Evolutionary conservation across 1,140 invertebrate species (phyloP), one percentile per base, ranked within the genome.

Genomic region (Philotrypesis tridentata): DNA sequence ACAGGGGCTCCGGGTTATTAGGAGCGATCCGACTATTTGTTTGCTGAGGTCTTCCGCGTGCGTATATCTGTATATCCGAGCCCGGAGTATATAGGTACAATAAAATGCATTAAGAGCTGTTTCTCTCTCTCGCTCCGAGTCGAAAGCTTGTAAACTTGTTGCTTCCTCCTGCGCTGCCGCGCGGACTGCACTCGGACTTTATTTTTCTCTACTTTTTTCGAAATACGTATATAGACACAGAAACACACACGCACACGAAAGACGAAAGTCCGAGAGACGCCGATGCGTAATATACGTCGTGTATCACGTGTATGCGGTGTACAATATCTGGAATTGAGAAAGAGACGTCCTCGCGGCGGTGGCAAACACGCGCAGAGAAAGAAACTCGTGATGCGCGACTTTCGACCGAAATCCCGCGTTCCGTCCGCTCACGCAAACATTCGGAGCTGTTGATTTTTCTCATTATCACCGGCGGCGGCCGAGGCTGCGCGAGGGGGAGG

Each of bases 371-470:
- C n/a, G n/a, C n/a, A n/a, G n/a, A n/a, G n/a, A n/a, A 33, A 61
- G 55, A 27, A 68, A 37, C 61, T 67, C 70, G 71, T 77, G 55
- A 73, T 65, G 31, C 71, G 55, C 70, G 72, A 75, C 63, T 81
- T 75, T 3, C 76, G 11, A 31, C 33, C 21, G n/a, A 61, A 61
- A 73, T 61, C 23, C 63, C 27, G 23, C 29, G 23, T 37, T 11
- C 27, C 71, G 73, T 31, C 23, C 73, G n/a, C n/a, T n/a, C n/a
- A n/a, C n/a, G n/a, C 79, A 80, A 80, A 80, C 31, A 80, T 5
- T 40, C 2, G 9, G 23, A 11, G 63, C 63, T 91, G 89, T 91
- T 91, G 90, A 90, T 91, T 91, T 91, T 91, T 90, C 86, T 90
- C 85, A 90, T 91, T 90, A 82, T 78, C 79, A 83, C 55, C 72